phyloP scores from a whole-genome alignment of 2,888 invertebrate genomes.

The Lasioglossum zephyrum region DNA sequence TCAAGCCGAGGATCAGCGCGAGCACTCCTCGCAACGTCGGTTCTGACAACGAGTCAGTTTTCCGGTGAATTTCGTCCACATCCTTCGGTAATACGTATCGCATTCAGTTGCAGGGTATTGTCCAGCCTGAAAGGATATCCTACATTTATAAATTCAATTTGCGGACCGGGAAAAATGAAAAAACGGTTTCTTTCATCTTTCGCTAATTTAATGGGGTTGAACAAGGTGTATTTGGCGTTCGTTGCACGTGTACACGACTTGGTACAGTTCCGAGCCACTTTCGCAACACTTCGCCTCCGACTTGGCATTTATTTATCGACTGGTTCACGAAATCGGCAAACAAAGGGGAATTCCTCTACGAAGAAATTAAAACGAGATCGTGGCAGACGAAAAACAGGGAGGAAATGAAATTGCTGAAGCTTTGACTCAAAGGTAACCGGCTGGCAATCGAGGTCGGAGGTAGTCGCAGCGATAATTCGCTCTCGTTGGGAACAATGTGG shows the following conservation, averaged over 20 bases:
- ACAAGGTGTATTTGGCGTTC: background rate
- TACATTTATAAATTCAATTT: background rate
- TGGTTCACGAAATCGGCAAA: background rate
- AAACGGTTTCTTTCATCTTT: background rate
- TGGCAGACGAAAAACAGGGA: background rate
- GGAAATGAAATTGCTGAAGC: background rate
- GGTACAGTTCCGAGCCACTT: background rate
- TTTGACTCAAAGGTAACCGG: background rate
- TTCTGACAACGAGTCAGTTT: slow-evolving; percentile 1
- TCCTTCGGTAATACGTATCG: background rate
- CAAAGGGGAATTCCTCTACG: background rate
- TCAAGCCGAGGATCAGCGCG: background rate
- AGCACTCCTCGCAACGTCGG: background rate
- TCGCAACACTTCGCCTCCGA: background rate
- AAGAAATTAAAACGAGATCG: background rate
- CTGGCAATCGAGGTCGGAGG: background rate
- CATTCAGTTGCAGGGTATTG: background rate
- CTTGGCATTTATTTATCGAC: background rate
- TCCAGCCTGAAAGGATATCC: background rate
- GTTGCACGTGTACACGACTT: background rate
- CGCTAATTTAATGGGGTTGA: background rate
- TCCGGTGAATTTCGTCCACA: background rate
- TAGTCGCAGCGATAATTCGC: background rate
- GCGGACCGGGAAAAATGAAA: background rate
- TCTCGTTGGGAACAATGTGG: background rate